Conservation (phyloP, 2,888 invertebrate genomes). For the Leucoptera coffeella region DNA sequence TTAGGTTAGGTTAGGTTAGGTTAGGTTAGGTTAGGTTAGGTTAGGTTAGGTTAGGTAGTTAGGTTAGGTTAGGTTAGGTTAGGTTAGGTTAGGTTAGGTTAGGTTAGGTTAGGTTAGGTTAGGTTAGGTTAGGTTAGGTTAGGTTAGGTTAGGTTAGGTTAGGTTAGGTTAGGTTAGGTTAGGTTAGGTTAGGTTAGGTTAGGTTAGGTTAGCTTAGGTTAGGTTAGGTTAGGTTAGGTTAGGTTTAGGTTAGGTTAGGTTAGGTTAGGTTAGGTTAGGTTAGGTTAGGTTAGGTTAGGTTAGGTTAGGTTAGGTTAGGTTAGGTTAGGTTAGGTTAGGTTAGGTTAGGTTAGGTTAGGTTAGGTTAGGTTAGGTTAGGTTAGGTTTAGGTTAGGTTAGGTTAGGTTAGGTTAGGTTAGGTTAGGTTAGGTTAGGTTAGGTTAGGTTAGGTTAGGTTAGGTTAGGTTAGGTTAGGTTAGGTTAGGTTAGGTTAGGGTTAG, state of each 20-base stretch:
- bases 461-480: no score
- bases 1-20: constrained; percentile 6
- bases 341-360: no score
- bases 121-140: constrained; percentile 4
- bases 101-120: constrained; percentile 4
- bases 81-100: constrained; percentile 5
- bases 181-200: constrained; percentile 4
- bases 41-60: constrained; percentile 6
- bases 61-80: constrained; percentile 4
- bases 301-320: constrained; percentile 3
- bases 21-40: constrained; percentile 6
- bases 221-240: constrained; percentile 4
- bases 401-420: constrained; percentile 4
- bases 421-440: constrained; percentile 3
- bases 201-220: no score
- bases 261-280: constrained; percentile 4
- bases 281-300: constrained; percentile 4
- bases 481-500: no score
- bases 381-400: no score
- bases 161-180: constrained; percentile 4
- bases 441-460: constrained; percentile 2
- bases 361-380: no score
- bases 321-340: constrained; percentile 4
- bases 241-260: no score
- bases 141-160: constrained; percentile 4